phyloP scores from a whole-genome alignment of 2,797 vertebrate genomes.

The Characodon lateralis region DNA sequence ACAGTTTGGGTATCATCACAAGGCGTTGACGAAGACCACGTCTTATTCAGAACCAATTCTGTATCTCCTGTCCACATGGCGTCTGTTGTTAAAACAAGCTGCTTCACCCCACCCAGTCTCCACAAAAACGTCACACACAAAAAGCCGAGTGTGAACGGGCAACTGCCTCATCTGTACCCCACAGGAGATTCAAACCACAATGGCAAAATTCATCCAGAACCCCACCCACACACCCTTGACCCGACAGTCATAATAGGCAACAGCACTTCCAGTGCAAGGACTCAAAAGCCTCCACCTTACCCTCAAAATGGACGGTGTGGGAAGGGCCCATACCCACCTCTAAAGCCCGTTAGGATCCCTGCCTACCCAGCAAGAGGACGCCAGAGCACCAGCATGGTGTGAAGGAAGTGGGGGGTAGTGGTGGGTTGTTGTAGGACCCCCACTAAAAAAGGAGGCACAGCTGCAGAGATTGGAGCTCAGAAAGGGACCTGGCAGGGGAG shows the following conservation, averaged over 20 bases:
- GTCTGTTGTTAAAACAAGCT: slow-evolving; percentile 73
- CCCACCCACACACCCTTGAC: slow-evolving; percentile 55
- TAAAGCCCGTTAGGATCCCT: slow-evolving; percentile 60
- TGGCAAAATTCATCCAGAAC: slow-evolving; percentile 28
- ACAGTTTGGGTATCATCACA: slow-evolving; percentile 21
- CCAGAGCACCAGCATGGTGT: slow-evolving; percentile 79
- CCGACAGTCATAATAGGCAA: slow-evolving; percentile 59
- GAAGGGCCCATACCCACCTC: slow-evolving; percentile 54
- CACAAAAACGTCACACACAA: slow-evolving; percentile 49
- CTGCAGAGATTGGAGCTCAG: slow-evolving; percentile 65
- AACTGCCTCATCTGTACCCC: slow-evolving; percentile 61
- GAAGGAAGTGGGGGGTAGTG: slow-evolving; percentile 53
- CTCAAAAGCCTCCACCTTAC: slow-evolving; percentile 78
- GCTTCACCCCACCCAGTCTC: slow-evolving; percentile 43
- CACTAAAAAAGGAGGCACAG: slow-evolving; percentile 74
- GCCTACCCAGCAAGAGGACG: slow-evolving; percentile 68
- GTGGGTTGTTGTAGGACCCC: slow-evolving; percentile 38
- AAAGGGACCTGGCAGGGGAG: slow-evolving; percentile 66
- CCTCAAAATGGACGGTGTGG: slow-evolving; percentile 76
- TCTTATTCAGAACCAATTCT: slow-evolving; percentile 67
- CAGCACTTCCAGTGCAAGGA: slow-evolving; percentile 61
- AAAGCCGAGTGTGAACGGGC: slow-evolving; percentile 61
- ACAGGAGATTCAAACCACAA: slow-evolving; percentile 58
- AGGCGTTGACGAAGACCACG: slow-evolving; percentile 45
- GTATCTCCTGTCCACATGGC: slow-evolving; percentile 73